Percentiles rank a stretch among this genome's conserved stretches.
Conservation (phyloP, 1,140 invertebrate genomes). For the Tetranychus urticae region DNA sequence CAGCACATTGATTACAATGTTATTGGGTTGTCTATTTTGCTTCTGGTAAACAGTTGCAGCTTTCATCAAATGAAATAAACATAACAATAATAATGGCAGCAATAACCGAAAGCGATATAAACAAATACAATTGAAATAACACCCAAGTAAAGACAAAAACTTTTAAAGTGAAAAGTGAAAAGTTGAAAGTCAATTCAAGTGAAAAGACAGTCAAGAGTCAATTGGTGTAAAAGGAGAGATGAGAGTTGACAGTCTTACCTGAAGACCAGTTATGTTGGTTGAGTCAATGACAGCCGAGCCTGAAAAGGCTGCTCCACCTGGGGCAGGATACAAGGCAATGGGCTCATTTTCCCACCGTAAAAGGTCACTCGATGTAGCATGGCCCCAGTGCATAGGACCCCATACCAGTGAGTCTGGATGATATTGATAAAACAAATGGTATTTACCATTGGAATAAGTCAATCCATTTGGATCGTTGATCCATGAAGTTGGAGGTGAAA, state of each 20-base stretch:
- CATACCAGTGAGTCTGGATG: not conserved
- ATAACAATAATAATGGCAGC: no score
- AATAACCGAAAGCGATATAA: no score
- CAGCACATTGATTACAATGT: no score
- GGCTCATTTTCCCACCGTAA: constrained; percentile 2
- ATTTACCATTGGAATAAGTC: not conserved
- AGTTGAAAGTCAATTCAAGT: no score
- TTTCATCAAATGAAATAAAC: no score
- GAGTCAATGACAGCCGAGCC: constrained; percentile 1
- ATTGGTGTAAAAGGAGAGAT: no score
- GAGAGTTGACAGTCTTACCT: not conserved
- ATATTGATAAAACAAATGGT: constrained; percentile 7
- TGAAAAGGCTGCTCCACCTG: not conserved
- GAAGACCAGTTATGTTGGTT: constrained; percentile 3
- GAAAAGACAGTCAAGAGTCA: no score
- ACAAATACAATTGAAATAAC: no score
- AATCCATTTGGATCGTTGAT: constrained; percentile 10
- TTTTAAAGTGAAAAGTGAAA: no score
- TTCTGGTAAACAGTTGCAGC: no score
- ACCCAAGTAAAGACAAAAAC: no score
- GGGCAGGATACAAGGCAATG: constrained; percentile 1
- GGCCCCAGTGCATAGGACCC: constrained; percentile 8
- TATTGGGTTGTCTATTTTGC: no score
- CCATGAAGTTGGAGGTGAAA: not conserved
- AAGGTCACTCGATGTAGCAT: constrained; percentile 1